These are phyloP conservation scores for Fundulus diaphanus DNA, from an alignment of 2,797 vertebrate species.

Conservation along the genomic window DNA sequence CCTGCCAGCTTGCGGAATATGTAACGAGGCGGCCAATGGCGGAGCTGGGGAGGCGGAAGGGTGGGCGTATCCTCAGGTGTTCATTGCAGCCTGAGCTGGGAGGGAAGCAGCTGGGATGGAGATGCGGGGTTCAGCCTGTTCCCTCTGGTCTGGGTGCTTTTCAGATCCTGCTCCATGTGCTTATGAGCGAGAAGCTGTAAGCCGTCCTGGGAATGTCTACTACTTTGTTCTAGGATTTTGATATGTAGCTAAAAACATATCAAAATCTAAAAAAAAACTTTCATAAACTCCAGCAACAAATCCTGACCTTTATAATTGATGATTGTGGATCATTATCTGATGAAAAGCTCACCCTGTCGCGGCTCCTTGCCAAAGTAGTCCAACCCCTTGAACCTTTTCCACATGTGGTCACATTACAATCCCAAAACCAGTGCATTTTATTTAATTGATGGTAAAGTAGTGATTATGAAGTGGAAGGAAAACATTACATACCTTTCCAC, in stretches of 20 bases:
- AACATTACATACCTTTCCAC: not conserved
- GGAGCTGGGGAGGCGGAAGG: constrained; percentile 1
- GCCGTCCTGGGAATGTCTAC: not conserved
- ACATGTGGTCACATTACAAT: not conserved
- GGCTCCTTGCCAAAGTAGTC: not conserved
- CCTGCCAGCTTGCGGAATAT: constrained; percentile 55
- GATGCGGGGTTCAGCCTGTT: constrained; percentile 30
- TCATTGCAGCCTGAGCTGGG: constrained; percentile 18
- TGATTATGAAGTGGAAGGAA: not conserved
- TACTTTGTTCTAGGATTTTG: not conserved
- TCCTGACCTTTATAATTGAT: not conserved
- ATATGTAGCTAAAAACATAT: not conserved
- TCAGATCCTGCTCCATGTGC: constrained; percentile 2
- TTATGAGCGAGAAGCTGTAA: not conserved
- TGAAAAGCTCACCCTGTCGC: not conserved
- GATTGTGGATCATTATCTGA: not conserved
- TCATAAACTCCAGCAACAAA: not conserved
- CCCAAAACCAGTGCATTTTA: not conserved
- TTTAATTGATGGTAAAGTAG: not conserved
- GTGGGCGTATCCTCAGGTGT: constrained; percentile 68
- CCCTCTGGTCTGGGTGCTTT: not conserved
- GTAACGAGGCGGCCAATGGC: constrained; percentile 68
- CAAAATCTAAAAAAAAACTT: not conserved
- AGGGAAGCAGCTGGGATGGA: constrained; percentile 40
- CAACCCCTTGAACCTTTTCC: not conserved